phyloP scores from a whole-genome alignment of 2,113 vertebrate genomes.

The Neoarius graeffei region DNA sequence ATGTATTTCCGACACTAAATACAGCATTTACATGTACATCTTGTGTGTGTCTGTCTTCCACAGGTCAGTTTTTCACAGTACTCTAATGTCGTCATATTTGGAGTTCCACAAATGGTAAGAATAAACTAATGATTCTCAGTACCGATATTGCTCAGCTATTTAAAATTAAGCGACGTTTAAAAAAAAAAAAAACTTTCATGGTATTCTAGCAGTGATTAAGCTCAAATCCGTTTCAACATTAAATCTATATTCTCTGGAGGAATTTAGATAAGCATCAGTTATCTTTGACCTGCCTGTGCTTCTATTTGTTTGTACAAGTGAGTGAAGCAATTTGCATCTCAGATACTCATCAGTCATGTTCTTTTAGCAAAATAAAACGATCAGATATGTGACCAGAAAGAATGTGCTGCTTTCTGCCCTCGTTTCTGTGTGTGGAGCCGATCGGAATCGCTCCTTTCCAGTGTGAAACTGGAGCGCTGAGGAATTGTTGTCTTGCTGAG shows the following conservation, averaged over 20 bases:
- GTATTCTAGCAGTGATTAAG: background rate
- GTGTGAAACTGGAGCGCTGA: background rate
- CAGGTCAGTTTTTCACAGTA: slow-evolving; percentile 89
- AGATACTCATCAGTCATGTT: background rate
- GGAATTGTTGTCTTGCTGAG: background rate
- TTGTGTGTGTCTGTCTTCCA: slow-evolving; percentile 38
- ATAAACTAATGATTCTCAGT: background rate
- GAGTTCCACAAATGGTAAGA: slow-evolving; percentile 97
- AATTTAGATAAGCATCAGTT: background rate
- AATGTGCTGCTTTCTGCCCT: background rate
- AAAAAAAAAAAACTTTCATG: background rate
- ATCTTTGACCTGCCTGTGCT: background rate
- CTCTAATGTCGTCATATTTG: slow-evolving; percentile 89
- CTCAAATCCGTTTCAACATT: background rate
- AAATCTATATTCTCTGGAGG: background rate
- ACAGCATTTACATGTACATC: background rate
- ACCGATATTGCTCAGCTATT: background rate
- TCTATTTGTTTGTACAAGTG: background rate
- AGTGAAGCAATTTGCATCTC: background rate
- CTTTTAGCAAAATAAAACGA: background rate
- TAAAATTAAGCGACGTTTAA: background rate
- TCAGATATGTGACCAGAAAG: background rate
- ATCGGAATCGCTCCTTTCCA: background rate
- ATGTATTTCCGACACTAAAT: background rate
- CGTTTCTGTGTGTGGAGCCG: background rate